Base-by-base conservation (phyloP, 92 coral and sea anemone species). In the Zoanthus gigantus region DNA sequence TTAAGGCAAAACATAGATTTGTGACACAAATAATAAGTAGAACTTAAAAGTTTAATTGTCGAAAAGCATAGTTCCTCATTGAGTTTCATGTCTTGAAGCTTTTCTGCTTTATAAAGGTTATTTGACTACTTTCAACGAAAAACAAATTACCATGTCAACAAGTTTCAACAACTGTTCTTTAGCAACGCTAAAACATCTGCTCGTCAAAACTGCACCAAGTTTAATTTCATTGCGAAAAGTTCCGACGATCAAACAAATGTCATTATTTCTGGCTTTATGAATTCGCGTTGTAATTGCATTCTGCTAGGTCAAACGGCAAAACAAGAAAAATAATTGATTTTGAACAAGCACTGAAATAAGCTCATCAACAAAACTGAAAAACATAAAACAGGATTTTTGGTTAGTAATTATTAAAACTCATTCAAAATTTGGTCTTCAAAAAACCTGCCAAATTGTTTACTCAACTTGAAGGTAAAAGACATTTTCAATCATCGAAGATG, bases 361-460 rank as follows among this genome's bases (percentile, higher is more conserved):
- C 14, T 3, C 29, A 18, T 23, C 2, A 30, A 7, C 61, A 57
- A 65, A 65, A 60, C 46, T 37, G 65, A 65, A 60, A 73, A 44
- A 45, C 46, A 74, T 80, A 23, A 23, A 65, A 80, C 14, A 79
- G 28, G n/a, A 58, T 81, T 63, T 44, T 45, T 65, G 8, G 74
- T 45, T 63, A 17, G 28, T 63, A 31, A 46, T 63, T 42, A 17
- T 61, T 61, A 61, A 18, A 66, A 44, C 74, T 81, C 85, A 45
- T 61, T 37, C 11, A 23, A 60, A 81, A 7, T 58, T 45, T 58
- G 61, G 46, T 42, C 74, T 81, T 63, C 47, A 79, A 79, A 63
- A 72, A 47, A 79, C 84, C 84, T 79, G 85, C 85, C 85, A 81
- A 2, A 45, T 16, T 81, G 85, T 81, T 81, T 81, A 71, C 85